A percentile compares a stretch with the other conserved stretches of the same genome.
Conservation (phyloP, 2,113 vertebrate species). For the Thalassarche chlororhynchos region DNA sequence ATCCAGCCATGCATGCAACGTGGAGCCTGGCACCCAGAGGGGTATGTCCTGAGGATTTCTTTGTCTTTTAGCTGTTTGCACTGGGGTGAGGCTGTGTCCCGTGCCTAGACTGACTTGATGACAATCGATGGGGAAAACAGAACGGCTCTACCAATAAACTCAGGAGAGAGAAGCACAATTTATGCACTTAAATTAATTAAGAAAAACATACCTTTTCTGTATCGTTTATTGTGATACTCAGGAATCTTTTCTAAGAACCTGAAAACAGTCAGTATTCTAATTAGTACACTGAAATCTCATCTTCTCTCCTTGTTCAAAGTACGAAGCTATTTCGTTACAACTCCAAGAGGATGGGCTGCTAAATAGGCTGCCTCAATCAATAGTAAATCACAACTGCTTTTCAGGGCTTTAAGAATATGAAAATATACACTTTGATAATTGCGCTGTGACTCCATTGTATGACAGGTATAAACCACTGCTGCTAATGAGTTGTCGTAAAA, state of each 20-base stretch:
- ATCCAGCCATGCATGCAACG: accelerated
- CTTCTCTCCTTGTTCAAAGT: not conserved
- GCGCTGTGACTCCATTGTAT: not conserved
- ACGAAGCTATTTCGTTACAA: not conserved
- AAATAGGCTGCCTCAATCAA: constrained; percentile 33
- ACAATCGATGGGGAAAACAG: not conserved
- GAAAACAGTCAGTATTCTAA: not conserved
- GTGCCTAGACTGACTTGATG: not conserved
- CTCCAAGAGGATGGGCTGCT: not conserved
- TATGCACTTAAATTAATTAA: not conserved
- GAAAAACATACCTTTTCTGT: not conserved
- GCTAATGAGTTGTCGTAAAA: constrained; percentile 25
- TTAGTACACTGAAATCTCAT: not conserved
- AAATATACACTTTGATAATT: constrained; percentile 40
- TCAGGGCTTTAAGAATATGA: not conserved
- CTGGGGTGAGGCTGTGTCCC: not conserved
- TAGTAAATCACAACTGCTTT: constrained; percentile 36
- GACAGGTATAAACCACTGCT: not conserved
- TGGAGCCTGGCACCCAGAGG: not conserved
- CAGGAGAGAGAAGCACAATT: not conserved
- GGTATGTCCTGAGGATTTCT: not conserved
- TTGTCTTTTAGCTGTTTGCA: not conserved
- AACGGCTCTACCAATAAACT: not conserved
- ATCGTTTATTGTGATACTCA: not conserved
- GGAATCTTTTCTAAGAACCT: not conserved